Percentiles rank a stretch among this genome's conserved stretches.
phyloP scores from a whole-genome alignment of 2,797 vertebrate species.

The Danio kyathit region DNA sequence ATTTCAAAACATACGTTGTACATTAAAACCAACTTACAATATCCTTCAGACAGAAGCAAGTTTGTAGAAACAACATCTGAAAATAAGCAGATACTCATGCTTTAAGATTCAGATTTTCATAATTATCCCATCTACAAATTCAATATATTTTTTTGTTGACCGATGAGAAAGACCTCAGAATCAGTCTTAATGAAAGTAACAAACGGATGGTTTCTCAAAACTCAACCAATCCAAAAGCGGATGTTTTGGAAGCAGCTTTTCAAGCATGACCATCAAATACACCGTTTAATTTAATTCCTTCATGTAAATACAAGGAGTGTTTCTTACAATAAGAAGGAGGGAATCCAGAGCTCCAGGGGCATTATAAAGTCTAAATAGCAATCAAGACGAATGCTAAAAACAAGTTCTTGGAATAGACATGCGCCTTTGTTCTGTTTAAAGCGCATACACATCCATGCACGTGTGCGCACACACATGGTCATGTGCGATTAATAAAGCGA shows the following conservation, averaged over 20 bases:
- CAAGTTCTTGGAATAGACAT: conserved; percentile 56
- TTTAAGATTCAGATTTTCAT: background rate
- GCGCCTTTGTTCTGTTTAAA: conserved; percentile 35
- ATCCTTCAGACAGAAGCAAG: background rate
- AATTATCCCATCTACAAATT: conserved; percentile 7
- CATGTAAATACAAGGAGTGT: background rate
- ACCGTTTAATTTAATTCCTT: background rate
- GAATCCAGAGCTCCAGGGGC: background rate
- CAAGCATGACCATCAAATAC: conserved; percentile 1
- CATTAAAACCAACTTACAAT: conserved; percentile 21
- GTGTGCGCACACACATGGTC: conserved; percentile 20
- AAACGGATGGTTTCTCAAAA: conserved; percentile 3
- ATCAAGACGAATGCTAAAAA: conserved; percentile 25
- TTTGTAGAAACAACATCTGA: background rate
- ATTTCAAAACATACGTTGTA: conserved; percentile 14
- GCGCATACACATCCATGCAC: conserved; percentile 25
- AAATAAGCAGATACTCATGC: conserved; percentile 8
- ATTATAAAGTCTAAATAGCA: conserved; percentile 6
- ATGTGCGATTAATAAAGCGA: conserved; percentile 65
- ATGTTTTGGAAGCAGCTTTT: background rate
- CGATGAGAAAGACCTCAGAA: conserved; percentile 1
- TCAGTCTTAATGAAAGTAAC: background rate
- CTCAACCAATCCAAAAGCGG: background rate
- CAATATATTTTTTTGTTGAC: background rate
- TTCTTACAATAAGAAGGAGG: background rate